A percentile compares a stretch with the other conserved stretches of the same genome.
phyloP scores from a whole-genome alignment of 2,888 invertebrate genomes.

The Ischnura elegans region DNA sequence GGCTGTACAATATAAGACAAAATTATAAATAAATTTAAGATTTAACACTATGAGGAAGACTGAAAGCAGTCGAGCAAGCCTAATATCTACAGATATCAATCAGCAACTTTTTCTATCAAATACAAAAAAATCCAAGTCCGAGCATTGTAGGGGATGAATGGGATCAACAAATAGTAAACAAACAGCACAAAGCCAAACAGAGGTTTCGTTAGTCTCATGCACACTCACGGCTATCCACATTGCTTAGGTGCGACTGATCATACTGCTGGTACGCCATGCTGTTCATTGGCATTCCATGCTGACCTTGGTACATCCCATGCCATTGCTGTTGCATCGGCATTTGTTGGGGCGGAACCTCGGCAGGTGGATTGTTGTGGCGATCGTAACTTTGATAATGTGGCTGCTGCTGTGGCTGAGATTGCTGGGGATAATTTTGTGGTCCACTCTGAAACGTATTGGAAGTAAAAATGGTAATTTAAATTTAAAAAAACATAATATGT shows the following conservation, averaged over 20 bases:
- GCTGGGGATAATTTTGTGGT: constrained; percentile 33
- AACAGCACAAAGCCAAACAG: not conserved
- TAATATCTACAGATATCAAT: too few relatives aligned
- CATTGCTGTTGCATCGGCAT: constrained; percentile 14
- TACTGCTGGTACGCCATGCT: constrained; percentile 28
- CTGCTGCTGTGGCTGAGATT: constrained; percentile 29
- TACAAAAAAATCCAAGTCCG: too few relatives aligned
- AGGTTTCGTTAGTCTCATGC: not conserved
- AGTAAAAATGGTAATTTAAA: too few relatives aligned
- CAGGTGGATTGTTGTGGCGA: not conserved
- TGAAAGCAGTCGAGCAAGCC: too few relatives aligned
- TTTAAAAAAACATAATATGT: too few relatives aligned
- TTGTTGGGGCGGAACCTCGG: not conserved
- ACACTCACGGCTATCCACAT: constrained; percentile 34
- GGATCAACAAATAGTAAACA: not conserved
- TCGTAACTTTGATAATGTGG: constrained; percentile 6
- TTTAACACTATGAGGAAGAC: too few relatives aligned
- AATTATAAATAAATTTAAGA: too few relatives aligned
- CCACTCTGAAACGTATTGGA: not conserved
- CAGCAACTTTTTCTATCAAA: too few relatives aligned
- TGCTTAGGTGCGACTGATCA: not conserved
- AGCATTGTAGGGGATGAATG: not conserved
- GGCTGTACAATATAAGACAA: too few relatives aligned
- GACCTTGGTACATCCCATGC: constrained; percentile 42
- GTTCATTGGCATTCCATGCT: constrained; percentile 42